Evolutionary conservation across 2,113 vertebrate species (phyloP).

Genomic region (Paracanthobrama guichenoti): DNA sequence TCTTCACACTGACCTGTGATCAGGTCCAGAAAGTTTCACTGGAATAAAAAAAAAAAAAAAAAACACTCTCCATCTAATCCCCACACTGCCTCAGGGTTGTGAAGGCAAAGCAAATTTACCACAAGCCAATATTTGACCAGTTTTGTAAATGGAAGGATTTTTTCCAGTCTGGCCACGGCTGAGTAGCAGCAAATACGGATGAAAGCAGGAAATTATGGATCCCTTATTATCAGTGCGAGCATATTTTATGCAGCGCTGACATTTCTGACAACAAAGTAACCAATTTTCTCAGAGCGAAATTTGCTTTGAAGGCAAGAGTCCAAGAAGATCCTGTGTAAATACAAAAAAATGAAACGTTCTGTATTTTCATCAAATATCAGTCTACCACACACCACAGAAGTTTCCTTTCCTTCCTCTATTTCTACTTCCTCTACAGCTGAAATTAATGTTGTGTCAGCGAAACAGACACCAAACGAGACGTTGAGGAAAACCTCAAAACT

Average conservation of each 20-base stretch:
- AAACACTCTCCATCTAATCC: background rate
- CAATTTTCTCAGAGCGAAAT: background rate
- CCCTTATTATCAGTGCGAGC: background rate
- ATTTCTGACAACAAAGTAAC: background rate
- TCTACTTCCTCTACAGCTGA: background rate
- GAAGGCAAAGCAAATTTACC: slow-evolving; percentile 32
- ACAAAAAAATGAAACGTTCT: background rate
- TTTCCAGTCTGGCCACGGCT: background rate
- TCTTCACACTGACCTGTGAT: slow-evolving; percentile 19
- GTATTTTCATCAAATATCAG: background rate
- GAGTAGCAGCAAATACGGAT: slow-evolving; percentile 10
- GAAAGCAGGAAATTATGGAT: slow-evolving; percentile 7
- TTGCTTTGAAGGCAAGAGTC: background rate
- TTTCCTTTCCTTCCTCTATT: background rate
- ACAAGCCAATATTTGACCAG: slow-evolving; percentile 43
- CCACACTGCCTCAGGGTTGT: background rate
- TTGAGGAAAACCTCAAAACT: background rate
- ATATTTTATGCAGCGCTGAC: slow-evolving; percentile 15
- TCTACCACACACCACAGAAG: background rate
- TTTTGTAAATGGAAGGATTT: slow-evolving; percentile 30
- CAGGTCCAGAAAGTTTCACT: background rate
- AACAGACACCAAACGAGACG: background rate
- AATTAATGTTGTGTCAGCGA: background rate
- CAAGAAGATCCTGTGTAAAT: background rate
- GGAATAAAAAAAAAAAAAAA: background rate